These are phyloP conservation scores for Drosophila nigritarsus DNA, from an alignment of 2,888 invertebrate species.

Conservation along the genomic window DNA sequence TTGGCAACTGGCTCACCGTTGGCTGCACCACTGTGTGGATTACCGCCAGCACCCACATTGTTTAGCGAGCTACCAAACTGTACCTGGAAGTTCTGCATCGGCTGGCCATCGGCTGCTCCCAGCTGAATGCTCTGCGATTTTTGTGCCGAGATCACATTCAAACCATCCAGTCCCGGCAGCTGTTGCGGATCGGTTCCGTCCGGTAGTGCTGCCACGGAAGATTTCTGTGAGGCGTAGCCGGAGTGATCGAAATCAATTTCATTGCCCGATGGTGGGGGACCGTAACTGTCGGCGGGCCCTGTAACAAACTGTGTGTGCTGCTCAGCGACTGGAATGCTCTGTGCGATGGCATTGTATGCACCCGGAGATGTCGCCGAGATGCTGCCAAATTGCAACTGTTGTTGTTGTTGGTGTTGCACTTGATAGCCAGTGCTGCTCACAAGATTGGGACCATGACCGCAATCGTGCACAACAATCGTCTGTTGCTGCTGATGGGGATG, in stretches of 20 bases:
- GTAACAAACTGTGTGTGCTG: slow-evolving; percentile 79
- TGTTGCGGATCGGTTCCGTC: slow-evolving; percentile 74
- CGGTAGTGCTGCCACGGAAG: slow-evolving; percentile 69
- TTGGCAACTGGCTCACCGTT: slow-evolving; percentile 85
- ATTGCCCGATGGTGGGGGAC: slow-evolving; percentile 79
- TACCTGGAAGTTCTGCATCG: slow-evolving; percentile 89
- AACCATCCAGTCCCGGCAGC: slow-evolving; percentile 81
- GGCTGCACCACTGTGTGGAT: not conserved
- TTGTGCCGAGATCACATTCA: slow-evolving; percentile 83
- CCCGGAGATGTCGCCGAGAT: slow-evolving; percentile 53
- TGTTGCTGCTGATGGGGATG: slow-evolving; percentile 65
- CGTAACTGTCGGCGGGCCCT: slow-evolving; percentile 71
- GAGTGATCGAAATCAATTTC: slow-evolving; percentile 73
- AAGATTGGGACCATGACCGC: slow-evolving; percentile 84
- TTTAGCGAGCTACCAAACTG: slow-evolving; percentile 88
- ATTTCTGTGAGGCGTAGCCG: slow-evolving; percentile 83
- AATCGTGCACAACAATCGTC: slow-evolving; percentile 77
- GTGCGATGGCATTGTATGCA: slow-evolving; percentile 74
- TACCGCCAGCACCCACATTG: slow-evolving; percentile 67
- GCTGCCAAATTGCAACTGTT: slow-evolving; percentile 48
- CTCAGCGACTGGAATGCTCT: slow-evolving; percentile 81
- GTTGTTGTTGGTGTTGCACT: slow-evolving; percentile 50
- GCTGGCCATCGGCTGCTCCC: slow-evolving; percentile 82
- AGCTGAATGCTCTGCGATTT: slow-evolving; percentile 85
- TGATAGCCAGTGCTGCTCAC: slow-evolving; percentile 73